A percentile compares a stretch with the other conserved stretches of the same genome.
These are phyloP conservation scores for Eumacrocentrus americanus DNA, from an alignment of 2,888 invertebrate genomes.

Conservation along the genomic window DNA sequence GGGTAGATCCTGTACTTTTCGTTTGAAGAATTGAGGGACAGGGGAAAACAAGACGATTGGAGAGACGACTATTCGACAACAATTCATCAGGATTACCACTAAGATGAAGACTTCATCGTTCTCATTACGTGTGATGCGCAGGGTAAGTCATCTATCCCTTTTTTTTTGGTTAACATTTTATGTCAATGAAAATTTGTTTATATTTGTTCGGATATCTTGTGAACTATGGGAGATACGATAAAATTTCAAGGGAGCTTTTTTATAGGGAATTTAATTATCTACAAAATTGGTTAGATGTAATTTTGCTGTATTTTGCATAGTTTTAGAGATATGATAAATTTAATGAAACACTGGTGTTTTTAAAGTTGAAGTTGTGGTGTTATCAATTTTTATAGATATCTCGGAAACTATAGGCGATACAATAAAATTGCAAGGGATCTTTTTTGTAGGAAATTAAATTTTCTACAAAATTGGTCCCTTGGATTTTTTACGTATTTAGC, in stretches of 20 bases:
- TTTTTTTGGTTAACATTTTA: not conserved
- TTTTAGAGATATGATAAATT: too few relatives aligned
- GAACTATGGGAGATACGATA: not conserved
- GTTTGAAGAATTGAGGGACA: not conserved
- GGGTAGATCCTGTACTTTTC: too few relatives aligned
- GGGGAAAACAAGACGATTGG: not conserved
- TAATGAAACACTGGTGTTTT: too few relatives aligned
- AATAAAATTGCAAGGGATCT: too few relatives aligned
- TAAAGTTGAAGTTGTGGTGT: too few relatives aligned
- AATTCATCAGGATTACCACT: slow-evolving; percentile 46
- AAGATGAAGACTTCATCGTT: slow-evolving; percentile 82
- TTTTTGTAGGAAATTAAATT: too few relatives aligned
- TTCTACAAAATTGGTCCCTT: too few relatives aligned
- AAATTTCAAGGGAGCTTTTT: not conserved
- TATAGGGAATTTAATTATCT: too few relatives aligned
- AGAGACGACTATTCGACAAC: slow-evolving; percentile 19
- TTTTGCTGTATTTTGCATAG: not conserved
- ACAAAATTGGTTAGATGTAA: too few relatives aligned
- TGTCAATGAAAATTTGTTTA: not conserved
- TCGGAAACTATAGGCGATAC: too few relatives aligned
- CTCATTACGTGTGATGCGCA: slow-evolving; percentile 78
- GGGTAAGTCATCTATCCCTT: slow-evolving; percentile 71
- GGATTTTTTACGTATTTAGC: too few relatives aligned
- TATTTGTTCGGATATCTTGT: not conserved
- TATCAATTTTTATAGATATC: too few relatives aligned